phyloP scores from a whole-genome alignment of 2,797 vertebrate species.

The Hippocampus kuda region DNA sequence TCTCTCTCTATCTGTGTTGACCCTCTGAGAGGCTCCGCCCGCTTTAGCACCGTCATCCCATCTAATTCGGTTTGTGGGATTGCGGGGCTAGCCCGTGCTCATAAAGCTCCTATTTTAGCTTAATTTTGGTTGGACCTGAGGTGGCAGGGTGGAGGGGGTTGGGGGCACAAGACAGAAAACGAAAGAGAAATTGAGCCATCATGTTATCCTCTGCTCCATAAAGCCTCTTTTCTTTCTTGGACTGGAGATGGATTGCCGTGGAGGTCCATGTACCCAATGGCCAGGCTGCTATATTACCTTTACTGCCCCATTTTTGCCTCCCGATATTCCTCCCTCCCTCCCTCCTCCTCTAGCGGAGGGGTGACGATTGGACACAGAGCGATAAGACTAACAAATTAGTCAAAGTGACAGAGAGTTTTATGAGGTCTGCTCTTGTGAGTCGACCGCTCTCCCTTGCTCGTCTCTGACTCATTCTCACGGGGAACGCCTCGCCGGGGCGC shows the following conservation, averaged over 20 bases:
- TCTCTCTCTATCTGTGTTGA: constrained; percentile 20
- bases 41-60: constrained; percentile 10
- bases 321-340: constrained; percentile 25
- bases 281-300: constrained; percentile 62
- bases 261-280: constrained; percentile 60
- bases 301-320: constrained; percentile 51
- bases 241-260: constrained; percentile 57
- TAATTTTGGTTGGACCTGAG: constrained; percentile 28
- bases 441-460: constrained; percentile 30
- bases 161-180: constrained; percentile 40
- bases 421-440: constrained; percentile 61
- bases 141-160: constrained; percentile 20
- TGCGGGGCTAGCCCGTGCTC: constrained; percentile 20
- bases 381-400: constrained; percentile 72
- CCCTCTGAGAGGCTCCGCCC: constrained; percentile 3
- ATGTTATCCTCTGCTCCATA: constrained; percentile 60
- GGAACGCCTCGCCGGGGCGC: constrained; percentile 20
- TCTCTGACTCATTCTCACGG: constrained; percentile 26
- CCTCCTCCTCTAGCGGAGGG: constrained; percentile 26
- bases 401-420: constrained; percentile 69
- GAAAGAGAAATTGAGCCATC: constrained; percentile 60
- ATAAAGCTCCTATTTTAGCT: constrained; percentile 31
- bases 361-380: constrained; percentile 58
- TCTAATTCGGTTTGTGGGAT: constrained; percentile 8
- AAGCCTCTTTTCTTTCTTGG: constrained; percentile 54